Base-by-base conservation (phyloP, 1,140 invertebrate species). In the Ditylenchus dipsaci region DNA sequence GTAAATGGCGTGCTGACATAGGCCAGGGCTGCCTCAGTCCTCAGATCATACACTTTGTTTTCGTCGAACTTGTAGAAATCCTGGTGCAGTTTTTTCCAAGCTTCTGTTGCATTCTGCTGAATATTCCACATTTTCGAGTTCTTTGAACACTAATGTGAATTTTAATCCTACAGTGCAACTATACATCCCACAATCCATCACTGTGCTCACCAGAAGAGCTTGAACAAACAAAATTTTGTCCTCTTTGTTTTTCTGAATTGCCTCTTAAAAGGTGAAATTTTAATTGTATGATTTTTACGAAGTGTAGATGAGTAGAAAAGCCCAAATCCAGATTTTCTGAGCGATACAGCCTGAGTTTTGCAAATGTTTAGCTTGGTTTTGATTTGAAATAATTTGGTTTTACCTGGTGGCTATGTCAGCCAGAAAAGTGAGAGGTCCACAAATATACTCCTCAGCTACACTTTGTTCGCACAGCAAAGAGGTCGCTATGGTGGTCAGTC, bases 391-490 rank as follows among this genome's bases (percentile, higher is more conserved):
- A 5, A 38, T 5, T 3, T 38, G 33, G 11, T 11, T 38, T 11
- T 38, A 38, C 33, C 33, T 38, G 3, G 33, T 38, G 11, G 38
- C 59, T 5, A 27, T 17, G 7, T 74, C 58, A 19, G 64, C 72
- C 19, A 65, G 30, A 38, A 57, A 67, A 19, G 26, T 47, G 19
- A 66, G 47, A 60, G 72, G 59, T 1, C 67, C 49, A 43, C 59
- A 74, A 49, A 64, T 65, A 53, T 60, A 78, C 60, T 72, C 60
- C 29, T 76, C 74, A 0, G 73, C 15, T 26, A 75, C 76, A 26
- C 45, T 38, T 58, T 75, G 67, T 53, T 75, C 74, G 56, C 73
- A 75, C n/a, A 75, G 63, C 53, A 75, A 23, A 27, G 76, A 75
- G 30, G 73, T 75, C n/a, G 74, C 76, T 33, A 75, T 43, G 27